A percentile compares a stretch with the other conserved stretches of the same genome.
These are phyloP conservation scores for Lytechinus variegatus DNA, from an alignment of 35 echinoderm and acorn worm genomes.

Conservation along the genomic window DNA sequence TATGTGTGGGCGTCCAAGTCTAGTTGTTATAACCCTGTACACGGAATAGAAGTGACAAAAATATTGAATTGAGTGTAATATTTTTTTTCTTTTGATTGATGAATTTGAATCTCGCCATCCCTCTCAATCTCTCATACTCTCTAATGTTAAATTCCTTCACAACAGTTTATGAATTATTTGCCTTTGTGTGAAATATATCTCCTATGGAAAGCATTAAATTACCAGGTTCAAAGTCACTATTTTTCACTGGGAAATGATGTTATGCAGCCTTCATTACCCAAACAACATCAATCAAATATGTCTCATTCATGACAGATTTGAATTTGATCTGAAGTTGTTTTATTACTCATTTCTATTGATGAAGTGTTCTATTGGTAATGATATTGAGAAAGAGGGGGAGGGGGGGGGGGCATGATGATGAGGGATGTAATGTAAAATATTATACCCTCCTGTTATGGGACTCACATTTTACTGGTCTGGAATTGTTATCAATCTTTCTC, in stretches of 20 bases:
- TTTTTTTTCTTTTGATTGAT: too few species aligned
- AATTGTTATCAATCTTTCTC: neutral
- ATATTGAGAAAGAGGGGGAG: neutral
- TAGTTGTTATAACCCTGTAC: too few species aligned
- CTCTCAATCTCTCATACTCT: neutral
- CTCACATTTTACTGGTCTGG: neutral
- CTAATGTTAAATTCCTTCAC: neutral
- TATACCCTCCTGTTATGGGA: neutral
- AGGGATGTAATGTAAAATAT: neutral
- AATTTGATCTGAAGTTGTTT: neutral
- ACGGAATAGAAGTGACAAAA: too few species aligned
- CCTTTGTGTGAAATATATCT: neutral
- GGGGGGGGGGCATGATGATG: neutral
- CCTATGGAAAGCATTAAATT: neutral
- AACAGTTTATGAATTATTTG: neutral
- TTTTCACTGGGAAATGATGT: neutral
- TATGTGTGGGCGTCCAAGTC: too few species aligned
- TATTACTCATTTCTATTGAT: neutral
- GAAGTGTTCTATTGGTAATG: neutral
- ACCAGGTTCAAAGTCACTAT: neutral
- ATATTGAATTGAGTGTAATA: too few species aligned
- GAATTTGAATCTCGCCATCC: too few species aligned
- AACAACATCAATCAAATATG: conserved; percentile 8
- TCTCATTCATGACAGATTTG: neutral
- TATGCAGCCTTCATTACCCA: neutral